A percentile compares a stretch with the other conserved stretches of the same genome.
These are phyloP conservation scores for Hippoglossus stenolepis DNA, from an alignment of 2,113 vertebrate genomes.

Conservation along the genomic window DNA sequence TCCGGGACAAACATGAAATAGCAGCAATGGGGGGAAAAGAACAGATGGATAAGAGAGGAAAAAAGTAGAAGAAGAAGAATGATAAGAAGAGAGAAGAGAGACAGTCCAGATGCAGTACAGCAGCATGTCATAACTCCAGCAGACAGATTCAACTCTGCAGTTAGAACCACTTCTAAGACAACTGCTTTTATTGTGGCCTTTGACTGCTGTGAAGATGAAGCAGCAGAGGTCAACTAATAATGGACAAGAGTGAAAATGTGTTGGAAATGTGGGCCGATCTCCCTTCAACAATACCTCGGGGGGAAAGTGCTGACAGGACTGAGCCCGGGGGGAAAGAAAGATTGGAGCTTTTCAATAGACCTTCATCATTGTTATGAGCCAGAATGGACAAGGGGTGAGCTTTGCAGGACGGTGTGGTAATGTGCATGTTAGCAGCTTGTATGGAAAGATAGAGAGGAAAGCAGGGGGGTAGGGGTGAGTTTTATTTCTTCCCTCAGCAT, in stretches of 20 bases:
- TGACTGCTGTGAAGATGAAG: slow-evolving; percentile 51
- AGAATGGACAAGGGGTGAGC: slow-evolving; percentile 48
- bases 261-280: slow-evolving; percentile 38
- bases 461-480: slow-evolving; percentile 1
- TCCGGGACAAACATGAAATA: background rate
- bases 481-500: slow-evolving; percentile 55
- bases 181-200: slow-evolving; percentile 50
- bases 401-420: slow-evolving; percentile 45
- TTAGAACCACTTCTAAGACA: slow-evolving; percentile 51
- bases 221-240: slow-evolving; percentile 39
- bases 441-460: slow-evolving; percentile 40
- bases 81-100: slow-evolving; percentile 1
- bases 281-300: slow-evolving; percentile 21
- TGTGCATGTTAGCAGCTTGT: slow-evolving; percentile 52
- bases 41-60: slow-evolving; percentile 16
- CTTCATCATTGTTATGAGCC: slow-evolving; percentile 69
- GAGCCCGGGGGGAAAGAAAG: slow-evolving; percentile 38
- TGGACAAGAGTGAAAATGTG: slow-evolving; percentile 30
- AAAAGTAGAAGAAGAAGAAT: background rate
- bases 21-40: background rate
- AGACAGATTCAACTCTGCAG: slow-evolving; percentile 28
- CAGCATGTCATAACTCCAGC: slow-evolving; percentile 5
- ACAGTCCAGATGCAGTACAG: background rate
- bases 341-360: slow-evolving; percentile 52
- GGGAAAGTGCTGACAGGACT: slow-evolving; percentile 59